A percentile compares a stretch with the other conserved stretches of the same genome.
These are phyloP conservation scores for Aurelia aurita DNA, from an alignment of 30 jellyfish, hydroid and myxozoan genomes.

Conservation along the genomic window DNA sequence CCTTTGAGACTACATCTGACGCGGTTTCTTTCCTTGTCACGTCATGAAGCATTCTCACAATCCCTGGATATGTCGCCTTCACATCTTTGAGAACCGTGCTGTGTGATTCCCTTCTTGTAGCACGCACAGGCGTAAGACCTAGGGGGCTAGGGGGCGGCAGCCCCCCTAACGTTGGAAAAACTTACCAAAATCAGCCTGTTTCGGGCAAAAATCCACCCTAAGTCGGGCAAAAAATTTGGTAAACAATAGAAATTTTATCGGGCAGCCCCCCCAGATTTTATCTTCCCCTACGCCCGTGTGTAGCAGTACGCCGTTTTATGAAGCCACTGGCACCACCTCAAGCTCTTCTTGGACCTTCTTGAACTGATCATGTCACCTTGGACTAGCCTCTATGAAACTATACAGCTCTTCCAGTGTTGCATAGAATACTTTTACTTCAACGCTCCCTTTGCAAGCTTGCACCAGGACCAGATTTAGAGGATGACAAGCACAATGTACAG, in stretches of 20 bases:
- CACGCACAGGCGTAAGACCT: no score
- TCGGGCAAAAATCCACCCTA: no score
- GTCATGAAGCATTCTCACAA: not conserved
- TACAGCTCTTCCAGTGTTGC: slow-evolving; percentile 20
- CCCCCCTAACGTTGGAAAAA: no score
- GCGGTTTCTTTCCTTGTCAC: slow-evolving; percentile 1
- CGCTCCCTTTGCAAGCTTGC: slow-evolving; percentile 32
- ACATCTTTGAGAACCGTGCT: not conserved
- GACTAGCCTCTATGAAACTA: slow-evolving; percentile 23
- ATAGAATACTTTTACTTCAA: slow-evolving; percentile 25
- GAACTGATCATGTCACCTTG: slow-evolving; percentile 11
- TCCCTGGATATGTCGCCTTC: slow-evolving; percentile 15
- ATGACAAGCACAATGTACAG: slow-evolving; percentile 49
- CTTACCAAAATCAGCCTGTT: no score
- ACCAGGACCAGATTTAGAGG: slow-evolving; percentile 31
- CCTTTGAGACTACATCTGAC: slow-evolving; percentile 12
- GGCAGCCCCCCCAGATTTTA: no score
- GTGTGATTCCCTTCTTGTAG: slow-evolving; percentile 27
- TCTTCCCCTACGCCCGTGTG: no score
- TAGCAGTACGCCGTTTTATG: no score
- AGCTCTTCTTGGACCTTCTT: not conserved
- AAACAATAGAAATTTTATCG: no score
- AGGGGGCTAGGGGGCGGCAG: no score
- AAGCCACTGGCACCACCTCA: not conserved
- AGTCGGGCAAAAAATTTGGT: no score